Base-by-base conservation (phyloP, 2,113 vertebrate genomes). In the Aix galericulata region DNA sequence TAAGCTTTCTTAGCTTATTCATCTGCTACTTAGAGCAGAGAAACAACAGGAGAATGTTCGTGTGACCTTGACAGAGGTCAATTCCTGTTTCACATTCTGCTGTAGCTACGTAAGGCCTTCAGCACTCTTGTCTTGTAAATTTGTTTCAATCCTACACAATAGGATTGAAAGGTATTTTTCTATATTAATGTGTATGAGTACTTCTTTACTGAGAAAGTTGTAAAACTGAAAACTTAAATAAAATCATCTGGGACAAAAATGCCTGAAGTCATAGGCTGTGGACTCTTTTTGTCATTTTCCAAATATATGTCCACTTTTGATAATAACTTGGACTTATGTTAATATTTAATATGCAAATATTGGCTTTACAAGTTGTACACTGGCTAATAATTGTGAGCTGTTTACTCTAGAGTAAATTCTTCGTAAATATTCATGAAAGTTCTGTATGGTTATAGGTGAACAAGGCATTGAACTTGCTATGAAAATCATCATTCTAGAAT, bases 21-120 rank as follows among this genome's bases (percentile, higher is more conserved):
- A 55, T 62, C 67, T 93, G 59, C 58, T 92, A 68, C 72, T 89
- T 81, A 81, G 38, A 84, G 34, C 71, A 79, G 68, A 76, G 69
- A 20, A 82, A 66, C 8, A 13, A 32, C 16, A 32, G 59, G 78
- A 40, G n/a, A 89, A 50, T 67, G 73, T 67, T 50, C 13, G 13
- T 55, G 34, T 73, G 90, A 92, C 94, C 95, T 96, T 94, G 93
- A 62, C 17, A 85, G 82, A 95, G 91, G 93, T 95, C 52, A 6
- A 23, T 84, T 78, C 67, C 74, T 91, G 74, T 38, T 93, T 85
- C n/a, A 11, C 68, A 22, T 6, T 77, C 17, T 38, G 17, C 44
- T 86, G 23, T 80, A 76, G 34, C 75, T 92, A 9, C 3, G 2
- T 46, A 74, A 81, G 55, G 34, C 52, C 69, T 92, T 84, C 6